phyloP scores from a whole-genome alignment of 92 coral and sea anemone species.

The Epizoanthus ramosus region DNA sequence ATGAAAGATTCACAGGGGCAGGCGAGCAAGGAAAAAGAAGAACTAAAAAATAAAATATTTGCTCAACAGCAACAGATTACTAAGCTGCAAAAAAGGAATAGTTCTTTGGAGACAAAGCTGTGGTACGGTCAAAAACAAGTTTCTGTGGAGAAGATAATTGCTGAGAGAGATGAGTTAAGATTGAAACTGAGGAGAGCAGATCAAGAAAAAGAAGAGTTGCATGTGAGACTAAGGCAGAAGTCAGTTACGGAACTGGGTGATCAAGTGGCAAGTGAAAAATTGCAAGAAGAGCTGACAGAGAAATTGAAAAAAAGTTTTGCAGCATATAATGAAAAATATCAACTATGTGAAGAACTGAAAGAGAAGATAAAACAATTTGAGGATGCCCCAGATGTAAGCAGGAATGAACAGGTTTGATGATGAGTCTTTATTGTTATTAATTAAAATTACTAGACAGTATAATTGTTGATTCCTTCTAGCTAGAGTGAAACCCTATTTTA shows the following conservation, averaged over 20 bases:
- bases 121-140: background rate
- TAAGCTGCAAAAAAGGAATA: background rate
- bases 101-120: background rate
- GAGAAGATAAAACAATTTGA: slow-evolving; percentile 45
- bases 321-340: slow-evolving; percentile 75
- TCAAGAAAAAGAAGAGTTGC: background rate
- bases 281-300: slow-evolving; percentile 35
- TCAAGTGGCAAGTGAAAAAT: slow-evolving; percentile 7
- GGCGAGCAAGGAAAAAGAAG: slow-evolving; percentile 45
- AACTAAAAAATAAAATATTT: slow-evolving; percentile 4
- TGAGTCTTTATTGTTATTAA: background rate
- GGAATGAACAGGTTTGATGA: slow-evolving; percentile 27
- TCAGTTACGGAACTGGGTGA: background rate
- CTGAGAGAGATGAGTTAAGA: background rate
- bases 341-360: slow-evolving; percentile 64
- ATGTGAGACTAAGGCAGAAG: background rate
- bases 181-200: background rate
- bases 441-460: too few relatives aligned
- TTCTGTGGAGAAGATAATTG: background rate
- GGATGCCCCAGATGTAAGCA: background rate
- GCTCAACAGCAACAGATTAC: slow-evolving; percentile 8
- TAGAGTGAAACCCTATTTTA: too few relatives aligned
- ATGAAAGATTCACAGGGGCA: slow-evolving; percentile 8
- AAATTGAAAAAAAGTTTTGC: slow-evolving; percentile 62
- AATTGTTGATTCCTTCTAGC: too few relatives aligned